phyloP scores from a whole-genome alignment of 2,113 vertebrate genomes.

The Bombycilla garrulus region DNA sequence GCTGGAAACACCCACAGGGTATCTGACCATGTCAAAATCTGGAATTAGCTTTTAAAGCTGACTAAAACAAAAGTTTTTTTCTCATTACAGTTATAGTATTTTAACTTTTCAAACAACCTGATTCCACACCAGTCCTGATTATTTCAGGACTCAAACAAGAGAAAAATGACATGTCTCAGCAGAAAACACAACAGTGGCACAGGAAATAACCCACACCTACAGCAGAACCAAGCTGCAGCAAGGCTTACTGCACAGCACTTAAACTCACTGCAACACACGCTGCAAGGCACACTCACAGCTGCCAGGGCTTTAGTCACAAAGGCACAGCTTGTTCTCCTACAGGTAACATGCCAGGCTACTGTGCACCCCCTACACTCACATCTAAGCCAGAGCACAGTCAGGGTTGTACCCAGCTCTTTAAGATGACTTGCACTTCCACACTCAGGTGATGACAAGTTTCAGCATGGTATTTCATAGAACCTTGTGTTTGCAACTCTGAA shows the following conservation, averaged over 20 bases:
- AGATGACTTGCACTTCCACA: neutral
- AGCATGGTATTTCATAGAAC: neutral
- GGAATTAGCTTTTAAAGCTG: neutral
- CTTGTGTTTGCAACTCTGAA: neutral
- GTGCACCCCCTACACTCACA: neutral
- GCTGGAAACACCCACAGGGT: neutral
- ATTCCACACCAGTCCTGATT: neutral
- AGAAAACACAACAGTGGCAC: neutral
- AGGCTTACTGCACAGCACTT: neutral
- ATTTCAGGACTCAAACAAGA: neutral
- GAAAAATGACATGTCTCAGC: rapidly evolving
- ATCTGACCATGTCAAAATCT: neutral
- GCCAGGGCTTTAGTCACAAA: neutral
- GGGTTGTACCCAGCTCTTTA: neutral
- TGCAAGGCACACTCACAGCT: neutral
- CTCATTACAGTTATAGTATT: neutral
- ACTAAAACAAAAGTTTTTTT: neutral
- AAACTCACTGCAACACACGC: rapidly evolving
- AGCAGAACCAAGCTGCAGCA: neutral
- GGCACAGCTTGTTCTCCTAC: neutral
- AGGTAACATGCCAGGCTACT: neutral
- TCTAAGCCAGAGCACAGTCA: neutral
- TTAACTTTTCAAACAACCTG: neutral
- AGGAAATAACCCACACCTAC: neutral
- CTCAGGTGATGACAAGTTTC: neutral